phyloP scores from a whole-genome alignment of 2,113 vertebrate genomes.

The Pelecanus crispus region DNA sequence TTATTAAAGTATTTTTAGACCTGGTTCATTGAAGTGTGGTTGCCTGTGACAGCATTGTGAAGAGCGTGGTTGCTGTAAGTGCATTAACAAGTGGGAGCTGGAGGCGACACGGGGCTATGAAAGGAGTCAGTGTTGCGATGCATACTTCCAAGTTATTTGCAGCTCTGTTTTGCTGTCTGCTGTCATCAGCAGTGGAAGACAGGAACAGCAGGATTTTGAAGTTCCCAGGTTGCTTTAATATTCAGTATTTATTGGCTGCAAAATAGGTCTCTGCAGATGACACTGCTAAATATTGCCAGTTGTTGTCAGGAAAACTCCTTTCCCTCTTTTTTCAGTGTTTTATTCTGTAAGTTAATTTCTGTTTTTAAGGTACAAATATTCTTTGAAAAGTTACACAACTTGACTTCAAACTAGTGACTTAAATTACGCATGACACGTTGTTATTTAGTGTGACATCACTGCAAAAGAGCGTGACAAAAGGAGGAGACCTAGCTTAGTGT shows the following conservation, averaged over 20 bases:
- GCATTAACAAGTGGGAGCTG: not conserved
- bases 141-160: not conserved
- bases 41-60: not conserved
- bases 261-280: not conserved
- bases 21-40: not conserved
- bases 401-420: not conserved
- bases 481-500: not conserved
- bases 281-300: not conserved
- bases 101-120: accelerated
- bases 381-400: not conserved
- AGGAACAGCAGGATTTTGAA: not conserved
- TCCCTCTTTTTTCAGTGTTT: not conserved
- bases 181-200: not conserved
- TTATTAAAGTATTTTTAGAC: not conserved
- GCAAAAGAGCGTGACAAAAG: not conserved
- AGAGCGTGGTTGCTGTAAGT: not conserved
- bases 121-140: not conserved
- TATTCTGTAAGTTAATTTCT: not conserved
- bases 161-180: conserved; percentile 11
- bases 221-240: not conserved
- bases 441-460: not conserved
- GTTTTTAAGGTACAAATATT: not conserved
- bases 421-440: not conserved
- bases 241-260: not conserved
- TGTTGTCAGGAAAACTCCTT: not conserved